A percentile compares a stretch with the other conserved stretches of the same genome.
Conservation (phyloP, 2,888 invertebrate genomes). For the Augochlorella aurata region DNA sequence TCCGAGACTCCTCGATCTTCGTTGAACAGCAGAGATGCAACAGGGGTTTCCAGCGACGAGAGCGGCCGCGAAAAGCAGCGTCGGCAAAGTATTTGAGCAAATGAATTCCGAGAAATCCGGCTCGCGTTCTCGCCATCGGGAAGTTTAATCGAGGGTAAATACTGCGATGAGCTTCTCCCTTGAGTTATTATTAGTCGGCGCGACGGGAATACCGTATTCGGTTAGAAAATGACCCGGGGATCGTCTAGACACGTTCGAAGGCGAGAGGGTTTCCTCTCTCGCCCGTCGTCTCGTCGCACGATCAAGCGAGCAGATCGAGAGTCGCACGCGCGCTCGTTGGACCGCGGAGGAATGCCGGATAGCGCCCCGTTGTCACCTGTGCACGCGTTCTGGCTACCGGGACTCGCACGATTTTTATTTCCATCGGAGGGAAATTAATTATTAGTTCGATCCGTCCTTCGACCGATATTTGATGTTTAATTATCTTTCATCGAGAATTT, state of each 20-base stretch:
- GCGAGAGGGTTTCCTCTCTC: conserved; percentile 3
- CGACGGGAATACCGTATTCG: conserved; percentile 33
- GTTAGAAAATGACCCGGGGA: conserved; percentile 54
- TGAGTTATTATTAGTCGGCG: conserved; percentile 38
- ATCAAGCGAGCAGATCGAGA: not conserved
- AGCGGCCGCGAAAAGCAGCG: conserved; percentile 2
- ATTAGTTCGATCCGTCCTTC: conserved; percentile 12
- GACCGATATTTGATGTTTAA: conserved; percentile 23
- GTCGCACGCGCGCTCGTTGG: not conserved
- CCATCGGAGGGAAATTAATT: conserved; percentile 12
- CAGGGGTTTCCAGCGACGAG: not conserved
- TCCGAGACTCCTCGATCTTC: conserved; percentile 3
- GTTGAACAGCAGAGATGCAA: not conserved
- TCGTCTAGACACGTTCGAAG: conserved; percentile 34
- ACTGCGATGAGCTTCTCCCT: conserved; percentile 24
- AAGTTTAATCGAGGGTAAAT: conserved; percentile 39
- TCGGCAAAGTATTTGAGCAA: conserved; percentile 7
- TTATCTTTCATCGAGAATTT: conserved; percentile 30
- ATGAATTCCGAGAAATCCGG: conserved; percentile 23
- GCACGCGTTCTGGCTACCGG: not conserved
- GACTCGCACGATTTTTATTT: conserved; percentile 8
- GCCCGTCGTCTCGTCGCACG: conserved; percentile 28
- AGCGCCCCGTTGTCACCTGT: not conserved
- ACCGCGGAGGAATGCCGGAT: not conserved
- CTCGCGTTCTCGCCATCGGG: conserved; percentile 21